A percentile compares a stretch with the other conserved stretches of the same genome.
phyloP scores from a whole-genome alignment of 2,113 vertebrate species.

The Meriones unguiculatus region DNA sequence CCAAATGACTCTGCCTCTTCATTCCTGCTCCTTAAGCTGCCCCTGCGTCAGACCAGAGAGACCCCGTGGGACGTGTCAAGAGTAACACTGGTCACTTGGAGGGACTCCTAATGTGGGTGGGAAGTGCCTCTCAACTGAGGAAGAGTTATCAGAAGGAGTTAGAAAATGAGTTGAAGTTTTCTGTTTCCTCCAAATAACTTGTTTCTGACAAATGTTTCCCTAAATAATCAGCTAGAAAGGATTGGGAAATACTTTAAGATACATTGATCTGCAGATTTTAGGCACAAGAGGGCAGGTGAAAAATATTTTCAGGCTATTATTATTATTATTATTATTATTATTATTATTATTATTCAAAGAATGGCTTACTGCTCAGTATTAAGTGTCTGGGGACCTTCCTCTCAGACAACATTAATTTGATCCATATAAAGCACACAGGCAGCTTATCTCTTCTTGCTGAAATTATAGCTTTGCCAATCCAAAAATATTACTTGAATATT shows the following conservation, averaged over 20 bases:
- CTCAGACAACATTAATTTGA: slow-evolving; percentile 53
- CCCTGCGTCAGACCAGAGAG: neutral
- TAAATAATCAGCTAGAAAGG: neutral
- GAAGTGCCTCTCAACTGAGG: neutral
- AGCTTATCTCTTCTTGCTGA: slow-evolving; percentile 44
- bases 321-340: too few species aligned
- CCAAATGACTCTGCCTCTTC: neutral
- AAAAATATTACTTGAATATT: slow-evolving; percentile 47
- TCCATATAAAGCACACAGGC: neutral
- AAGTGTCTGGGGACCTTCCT: neutral
- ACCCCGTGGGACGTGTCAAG: neutral
- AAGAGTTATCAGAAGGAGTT: neutral
- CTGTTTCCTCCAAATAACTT: neutral
- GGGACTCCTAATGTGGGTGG: neutral
- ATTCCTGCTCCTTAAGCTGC: neutral
- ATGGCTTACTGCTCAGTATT: neutral
- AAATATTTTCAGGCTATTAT: neutral
- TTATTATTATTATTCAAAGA: neutral
- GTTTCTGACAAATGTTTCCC: slow-evolving; percentile 24
- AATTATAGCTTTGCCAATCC: slow-evolving; percentile 38
- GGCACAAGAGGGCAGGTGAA: neutral
- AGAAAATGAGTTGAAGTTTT: neutral
- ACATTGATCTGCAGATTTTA: neutral
- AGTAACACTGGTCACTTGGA: neutral
- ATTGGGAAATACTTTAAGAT: slow-evolving; percentile 54